Evolutionary conservation across 2,797 vertebrate genomes (phyloP).

Genomic region (Eulemur mongoz): DNA sequence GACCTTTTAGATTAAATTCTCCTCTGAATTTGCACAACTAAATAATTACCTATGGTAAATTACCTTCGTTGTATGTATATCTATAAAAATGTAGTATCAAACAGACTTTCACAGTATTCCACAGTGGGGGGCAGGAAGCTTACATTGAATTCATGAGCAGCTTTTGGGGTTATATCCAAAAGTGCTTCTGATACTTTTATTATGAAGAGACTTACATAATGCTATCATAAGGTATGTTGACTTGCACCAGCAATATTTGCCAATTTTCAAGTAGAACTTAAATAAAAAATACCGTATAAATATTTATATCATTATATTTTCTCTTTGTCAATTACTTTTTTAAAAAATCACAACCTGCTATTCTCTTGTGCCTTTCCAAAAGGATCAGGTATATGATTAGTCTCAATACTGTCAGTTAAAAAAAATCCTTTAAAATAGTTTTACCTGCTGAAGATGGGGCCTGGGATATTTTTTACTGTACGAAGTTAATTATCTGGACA

Average conservation of each 20-base stretch:
- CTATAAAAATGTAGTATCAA: neutral
- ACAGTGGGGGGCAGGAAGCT: neutral
- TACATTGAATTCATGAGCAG: neutral
- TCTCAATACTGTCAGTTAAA: neutral
- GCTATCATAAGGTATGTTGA: neutral
- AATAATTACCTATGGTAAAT: conserved; percentile 2
- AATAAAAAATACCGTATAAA: neutral
- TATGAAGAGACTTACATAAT: neutral
- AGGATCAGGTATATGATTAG: neutral
- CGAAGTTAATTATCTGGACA: neutral
- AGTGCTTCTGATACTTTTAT: neutral
- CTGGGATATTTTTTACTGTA: neutral
- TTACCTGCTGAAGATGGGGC: neutral
- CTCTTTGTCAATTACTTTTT: neutral
- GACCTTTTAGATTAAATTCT: conserved; percentile 8
- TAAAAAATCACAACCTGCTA: neutral
- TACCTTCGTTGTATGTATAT: neutral
- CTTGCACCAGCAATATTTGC: neutral
- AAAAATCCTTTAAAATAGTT: neutral
- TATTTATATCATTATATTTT: neutral
- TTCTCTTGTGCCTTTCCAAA: neutral
- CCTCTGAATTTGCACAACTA: neutral
- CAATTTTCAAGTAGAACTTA: conserved; percentile 15
- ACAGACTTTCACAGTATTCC: neutral
- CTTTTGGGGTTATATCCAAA: neutral